Evolutionary conservation across 2,888 invertebrate species (phyloP).

Genomic region (Exocentrus adspersus): DNA sequence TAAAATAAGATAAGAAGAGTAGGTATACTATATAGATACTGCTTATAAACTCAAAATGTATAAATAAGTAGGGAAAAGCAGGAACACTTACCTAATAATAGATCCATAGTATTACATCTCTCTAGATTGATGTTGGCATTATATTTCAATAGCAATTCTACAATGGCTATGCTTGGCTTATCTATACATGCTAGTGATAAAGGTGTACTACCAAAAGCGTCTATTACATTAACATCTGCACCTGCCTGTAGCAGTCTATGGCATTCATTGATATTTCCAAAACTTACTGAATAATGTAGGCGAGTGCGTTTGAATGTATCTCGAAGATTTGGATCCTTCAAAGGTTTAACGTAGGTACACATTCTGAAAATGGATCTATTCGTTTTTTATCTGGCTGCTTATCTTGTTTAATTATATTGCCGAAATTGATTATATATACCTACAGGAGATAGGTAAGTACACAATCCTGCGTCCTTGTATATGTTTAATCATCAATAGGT

Average conservation of each 20-base stretch:
- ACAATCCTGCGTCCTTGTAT: too few species aligned
- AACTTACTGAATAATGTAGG: slow-evolving; percentile 40
- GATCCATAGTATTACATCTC: slow-evolving; percentile 24
- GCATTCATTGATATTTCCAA: slow-evolving; percentile 33
- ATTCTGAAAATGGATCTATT: background rate
- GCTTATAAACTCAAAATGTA: too few species aligned
- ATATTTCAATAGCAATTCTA: slow-evolving; percentile 23
- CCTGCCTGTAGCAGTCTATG: slow-evolving; percentile 37
- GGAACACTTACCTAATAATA: slow-evolving; percentile 31
- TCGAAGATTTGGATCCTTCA: slow-evolving; percentile 14
- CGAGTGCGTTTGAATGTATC: slow-evolving; percentile 35
- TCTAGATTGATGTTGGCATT: slow-evolving; percentile 30
- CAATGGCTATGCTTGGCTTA: slow-evolving; percentile 51
- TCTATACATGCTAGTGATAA: slow-evolving; percentile 64
- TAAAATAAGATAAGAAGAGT: too few species aligned
- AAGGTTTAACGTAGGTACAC: slow-evolving; percentile 5
- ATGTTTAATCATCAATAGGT: too few species aligned
- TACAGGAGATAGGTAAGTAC: too few species aligned
- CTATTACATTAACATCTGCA: slow-evolving; percentile 58
- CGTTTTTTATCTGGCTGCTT: too few species aligned
- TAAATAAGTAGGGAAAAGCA: too few species aligned
- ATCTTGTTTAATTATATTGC: too few species aligned
- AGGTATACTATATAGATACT: too few species aligned
- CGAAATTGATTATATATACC: too few species aligned
- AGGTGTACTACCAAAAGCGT: slow-evolving; percentile 65